Evolutionary conservation across 2,113 vertebrate species (phyloP).

Genomic region (Eolophus roseicapilla): DNA sequence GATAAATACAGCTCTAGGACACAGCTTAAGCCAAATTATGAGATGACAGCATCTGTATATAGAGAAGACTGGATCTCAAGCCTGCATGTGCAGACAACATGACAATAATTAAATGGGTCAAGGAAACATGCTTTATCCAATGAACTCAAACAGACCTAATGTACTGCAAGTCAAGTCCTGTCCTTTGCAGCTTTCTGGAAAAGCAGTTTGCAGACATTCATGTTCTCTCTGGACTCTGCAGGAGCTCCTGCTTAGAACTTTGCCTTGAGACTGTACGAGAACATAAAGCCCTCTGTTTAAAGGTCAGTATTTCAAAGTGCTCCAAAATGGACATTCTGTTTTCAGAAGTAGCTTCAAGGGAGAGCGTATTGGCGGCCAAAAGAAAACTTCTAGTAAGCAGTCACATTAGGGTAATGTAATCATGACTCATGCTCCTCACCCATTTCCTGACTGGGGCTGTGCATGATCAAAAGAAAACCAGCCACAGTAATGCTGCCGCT

Average conservation of each 20-base stretch:
- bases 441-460: conserved; percentile 52
- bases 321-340: conserved; percentile 44
- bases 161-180: conserved; percentile 30
- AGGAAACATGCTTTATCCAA: neutral
- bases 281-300: conserved; percentile 49
- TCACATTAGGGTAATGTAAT: conserved; percentile 44
- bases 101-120: neutral
- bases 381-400: conserved; percentile 39
- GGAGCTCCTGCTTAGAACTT: conserved; percentile 12
- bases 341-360: conserved; percentile 31
- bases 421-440: conserved; percentile 62
- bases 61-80: neutral
- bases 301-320: conserved; percentile 46
- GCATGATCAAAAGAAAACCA: conserved; percentile 55
- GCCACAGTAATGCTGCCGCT: conserved; percentile 13
- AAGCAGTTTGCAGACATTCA: neutral
- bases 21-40: neutral
- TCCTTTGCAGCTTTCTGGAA: neutral
- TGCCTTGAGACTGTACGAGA: neutral
- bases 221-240: neutral
- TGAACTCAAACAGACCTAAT: neutral
- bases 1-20: neutral
- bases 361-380: neutral
- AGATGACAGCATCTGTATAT: neutral
- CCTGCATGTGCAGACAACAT: neutral